Evolutionary conservation across 2,888 invertebrate genomes (phyloP), one percentile per base, ranked within the genome.

Genomic region (Cataglyphis livida): DNA sequence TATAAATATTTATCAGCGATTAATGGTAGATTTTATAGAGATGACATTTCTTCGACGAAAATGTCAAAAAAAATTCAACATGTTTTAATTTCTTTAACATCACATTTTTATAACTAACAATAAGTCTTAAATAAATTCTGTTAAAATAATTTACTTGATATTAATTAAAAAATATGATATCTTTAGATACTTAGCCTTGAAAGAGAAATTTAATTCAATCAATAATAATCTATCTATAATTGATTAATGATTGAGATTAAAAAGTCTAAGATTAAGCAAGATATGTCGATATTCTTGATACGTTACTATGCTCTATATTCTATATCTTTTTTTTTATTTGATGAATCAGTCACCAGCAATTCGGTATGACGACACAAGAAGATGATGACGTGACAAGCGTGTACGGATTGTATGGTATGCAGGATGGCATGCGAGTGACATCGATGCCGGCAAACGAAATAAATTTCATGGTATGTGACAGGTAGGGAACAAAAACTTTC

Each of bases 331-430:
- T 41, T 38, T 35, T 38, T 18, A 21, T 54, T 41, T n/a, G 12
- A 41, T 38, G 35, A 54, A 54, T 70, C 10, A 1, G 5, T 0
- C 12, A n/a, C 25, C 84, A 85, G 82, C 81, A 71, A 87, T 88
- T 82, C 81, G 81, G 62, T 76, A 84, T 85, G 78, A 88, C 86
- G 83, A 84, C 84, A 79, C 68, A 6, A n/a, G 21, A 57, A 15
- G 21, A 54, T 57, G 41, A 59, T n/a, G 76, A 85, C 81, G 81
- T 62, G 81, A 82, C 68, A 76, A 70, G 82, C 78, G 64, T 68
- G 64, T 70, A 71, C 70, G 88, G 81, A 86, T 84, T 81, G 88
- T 74, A 4, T 7, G 88, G 88, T 65, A 88, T 57, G 86, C 61
- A 41, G 21, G 32, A 70, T 82, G 82, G 87, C 68, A 87, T 78